Base-by-base conservation (phyloP, 2,797 vertebrate species). In the Acipenser oxyrinchus region DNA sequence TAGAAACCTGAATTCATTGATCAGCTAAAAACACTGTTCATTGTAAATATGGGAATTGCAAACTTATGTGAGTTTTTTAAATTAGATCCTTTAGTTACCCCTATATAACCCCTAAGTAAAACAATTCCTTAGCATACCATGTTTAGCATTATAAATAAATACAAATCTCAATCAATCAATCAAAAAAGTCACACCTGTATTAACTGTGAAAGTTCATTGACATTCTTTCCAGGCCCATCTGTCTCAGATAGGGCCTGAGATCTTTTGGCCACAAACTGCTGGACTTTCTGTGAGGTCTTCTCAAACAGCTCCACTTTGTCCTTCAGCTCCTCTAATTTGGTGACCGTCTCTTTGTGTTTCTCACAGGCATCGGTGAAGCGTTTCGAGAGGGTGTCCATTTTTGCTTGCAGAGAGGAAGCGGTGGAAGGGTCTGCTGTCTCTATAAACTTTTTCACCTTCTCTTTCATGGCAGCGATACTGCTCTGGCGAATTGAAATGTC, bases 251-350 rank as follows among this genome's bases (percentile, higher is more conserved):
- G 80, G 37, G 89, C 84, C 71, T 88, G 90, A 2, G 89, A 89
- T 37, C 94, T 93, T 74, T 89, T 93, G 74, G 88, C 78, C 10
- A 98, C 84, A 81, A 97, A 98, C 55, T 88, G 87, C 6, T 95
- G 92, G 48, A 97, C 87, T 79, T 94, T 93, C 72, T 92, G 90
- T 4, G 92, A 86, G 1, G 93, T 84, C 67, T 77, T 75, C 78
- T 99, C 96, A 78, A 97, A 97, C 67, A 87, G 72, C 62, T 96
- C 96, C 59, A 99, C 94, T 84, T 95, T 95, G 58, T 87, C 87
- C 78, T 91, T 94, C 67, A 97, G 72, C 58, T 87, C 81, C 74
- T 97, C 95, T 87, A 98, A 85, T 66, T 85, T 87, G 63, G 72
- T 77, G 15, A 95, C 84, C 66, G 93, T 97, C 67, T 88, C 85